phyloP scores from a whole-genome alignment of 2,888 invertebrate genomes.

The Leucophenga maculata region DNA sequence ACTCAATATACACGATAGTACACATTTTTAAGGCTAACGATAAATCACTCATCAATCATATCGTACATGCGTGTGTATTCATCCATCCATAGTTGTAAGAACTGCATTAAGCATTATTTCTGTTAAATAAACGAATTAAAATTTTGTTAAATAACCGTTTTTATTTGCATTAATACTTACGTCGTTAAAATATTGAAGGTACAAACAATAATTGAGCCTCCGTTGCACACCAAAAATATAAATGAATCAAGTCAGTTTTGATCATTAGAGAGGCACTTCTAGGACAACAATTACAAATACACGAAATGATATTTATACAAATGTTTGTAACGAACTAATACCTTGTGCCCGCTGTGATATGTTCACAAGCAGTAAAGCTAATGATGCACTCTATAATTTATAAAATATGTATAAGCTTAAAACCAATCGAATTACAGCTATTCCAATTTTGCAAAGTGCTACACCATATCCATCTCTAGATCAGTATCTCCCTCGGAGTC shows the following conservation, averaged over 20 bases:
- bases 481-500: slow-evolving; percentile 63
- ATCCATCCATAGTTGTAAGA: too few species aligned
- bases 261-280: slow-evolving; percentile 16
- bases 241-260: slow-evolving; percentile 4
- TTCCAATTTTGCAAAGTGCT: slow-evolving; percentile 29
- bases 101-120: too few species aligned
- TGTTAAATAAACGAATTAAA: not conserved
- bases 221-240: slow-evolving; percentile 2
- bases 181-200: slow-evolving; percentile 13
- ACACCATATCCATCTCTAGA: slow-evolving; percentile 67
- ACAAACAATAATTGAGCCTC: slow-evolving; percentile 14
- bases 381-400: slow-evolving; percentile 7
- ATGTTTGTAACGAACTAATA: not conserved
- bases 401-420: not conserved
- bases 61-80: too few species aligned
- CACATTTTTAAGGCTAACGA: too few species aligned
- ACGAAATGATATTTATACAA: not conserved
- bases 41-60: too few species aligned
- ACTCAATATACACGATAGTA: too few species aligned
- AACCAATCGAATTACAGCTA: not conserved
- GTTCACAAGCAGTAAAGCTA: slow-evolving; percentile 11
- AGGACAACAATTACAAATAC: slow-evolving; percentile 1
- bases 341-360: not conserved
- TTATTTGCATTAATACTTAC: slow-evolving; percentile 16
- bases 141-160: not conserved